Base-by-base conservation (phyloP, 2,113 vertebrate species). In the Mormoops blainvillei region DNA sequence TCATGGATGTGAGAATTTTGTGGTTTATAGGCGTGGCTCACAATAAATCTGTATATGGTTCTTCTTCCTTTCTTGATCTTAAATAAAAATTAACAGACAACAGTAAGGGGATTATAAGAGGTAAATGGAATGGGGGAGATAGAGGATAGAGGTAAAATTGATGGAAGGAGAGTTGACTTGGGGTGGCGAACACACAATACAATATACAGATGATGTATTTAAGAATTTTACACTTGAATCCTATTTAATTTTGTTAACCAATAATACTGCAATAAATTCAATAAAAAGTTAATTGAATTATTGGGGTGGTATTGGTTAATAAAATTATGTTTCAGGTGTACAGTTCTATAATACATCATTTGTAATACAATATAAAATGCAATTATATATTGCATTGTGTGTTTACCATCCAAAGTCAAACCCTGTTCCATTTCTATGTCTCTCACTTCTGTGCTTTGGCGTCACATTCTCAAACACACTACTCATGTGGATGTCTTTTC, bases 11-110 rank as follows among this genome's bases (percentile, higher is more conserved):
- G 26, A 58, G 5, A 87, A 22, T 68, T 12, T 41, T 87, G 19
- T 74, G 2, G 14, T 54, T 54, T 56, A 15, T 15, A 33, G 18
- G 26, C 4, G 12, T 20, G 9, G 41, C 20, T 65, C 58, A 63
- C 0, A 24, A 26, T 73, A 52, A 77, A 45, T 38, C 5, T 65
- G n/a, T 41, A 0, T 1, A 18, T 28, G 26, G 6, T 1, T 78
- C 12, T 54, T 77, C 11, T 41, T 58, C 38, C 20, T 54, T 63
- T 31, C 13, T 33, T 61, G 58, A 28, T 61, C 58, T 28, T 31
- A n/a, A n/a, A n/a, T n/a, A 61, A 28, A 61, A 28, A 52, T 52
- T 61, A 61, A 61, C 10, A 61, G 58, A 61, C 26, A 61, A 31
- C 58, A 61, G 28, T 26, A 61, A 28, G 58, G 28, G 12, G 58